These are phyloP conservation scores for Philopedon plagiatum DNA, from an alignment of 2,888 invertebrate genomes.

Conservation along the genomic window DNA sequence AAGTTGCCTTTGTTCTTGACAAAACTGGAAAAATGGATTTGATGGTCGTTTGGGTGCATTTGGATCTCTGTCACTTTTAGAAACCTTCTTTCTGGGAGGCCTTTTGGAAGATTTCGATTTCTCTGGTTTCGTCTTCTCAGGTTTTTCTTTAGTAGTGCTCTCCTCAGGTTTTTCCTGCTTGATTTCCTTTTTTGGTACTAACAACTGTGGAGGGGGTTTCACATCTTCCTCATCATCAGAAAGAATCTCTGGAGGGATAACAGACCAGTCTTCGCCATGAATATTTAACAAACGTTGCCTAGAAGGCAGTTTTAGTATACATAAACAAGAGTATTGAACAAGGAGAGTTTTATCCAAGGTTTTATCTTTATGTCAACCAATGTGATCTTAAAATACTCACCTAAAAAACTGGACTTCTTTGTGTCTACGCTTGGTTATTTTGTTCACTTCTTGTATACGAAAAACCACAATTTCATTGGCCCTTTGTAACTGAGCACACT, in stretches of 20 bases:
- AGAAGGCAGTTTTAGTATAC: not conserved
- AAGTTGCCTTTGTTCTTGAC: conserved; percentile 83
- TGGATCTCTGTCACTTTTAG: conserved; percentile 76
- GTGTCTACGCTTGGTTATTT: conserved; percentile 76
- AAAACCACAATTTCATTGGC: conserved; percentile 82
- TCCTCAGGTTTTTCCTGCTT: conserved; percentile 63
- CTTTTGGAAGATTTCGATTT: conserved; percentile 62
- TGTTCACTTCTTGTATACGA: conserved; percentile 81
- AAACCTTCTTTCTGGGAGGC: conserved; percentile 74
- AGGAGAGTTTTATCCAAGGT: too few relatives aligned
- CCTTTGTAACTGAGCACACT: conserved; percentile 83
- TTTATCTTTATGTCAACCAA: too few relatives aligned
- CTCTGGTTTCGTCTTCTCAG: conserved; percentile 58
- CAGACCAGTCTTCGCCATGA: conserved; percentile 79
- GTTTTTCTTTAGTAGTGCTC: conserved; percentile 47
- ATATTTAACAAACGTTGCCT: conserved; percentile 76
- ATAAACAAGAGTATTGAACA: not conserved
- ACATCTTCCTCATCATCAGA: conserved; percentile 71
- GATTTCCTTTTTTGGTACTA: conserved; percentile 60
- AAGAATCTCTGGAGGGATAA: conserved; percentile 62
- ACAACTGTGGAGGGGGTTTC: conserved; percentile 60
- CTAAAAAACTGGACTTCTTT: conserved; percentile 80
- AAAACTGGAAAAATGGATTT: conserved; percentile 87
- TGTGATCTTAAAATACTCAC: conserved; percentile 35
- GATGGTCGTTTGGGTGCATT: conserved; percentile 85